A percentile compares a stretch with the other conserved stretches of the same genome.
Evolutionary conservation across 2,113 vertebrate genomes (phyloP).

Genomic region (Vimba vimba): DNA sequence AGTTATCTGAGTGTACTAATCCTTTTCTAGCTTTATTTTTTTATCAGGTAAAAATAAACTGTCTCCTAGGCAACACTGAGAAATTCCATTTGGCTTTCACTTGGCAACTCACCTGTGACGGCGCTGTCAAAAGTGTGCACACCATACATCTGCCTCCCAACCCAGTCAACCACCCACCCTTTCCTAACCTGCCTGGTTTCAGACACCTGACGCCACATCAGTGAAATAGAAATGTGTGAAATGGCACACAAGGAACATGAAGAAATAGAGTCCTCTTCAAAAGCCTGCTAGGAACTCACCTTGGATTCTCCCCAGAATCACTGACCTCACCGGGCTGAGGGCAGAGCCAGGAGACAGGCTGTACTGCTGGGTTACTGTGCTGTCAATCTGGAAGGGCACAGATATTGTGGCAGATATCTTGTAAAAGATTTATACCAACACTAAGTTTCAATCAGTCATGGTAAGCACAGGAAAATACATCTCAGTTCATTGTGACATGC

Average conservation of each 20-base stretch:
- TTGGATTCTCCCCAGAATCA: conserved; percentile 82
- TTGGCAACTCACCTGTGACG: conserved; percentile 53
- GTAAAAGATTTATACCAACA: conserved; percentile 32
- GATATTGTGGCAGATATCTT: not conserved
- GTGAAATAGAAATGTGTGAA: conserved; percentile 23
- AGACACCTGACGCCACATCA: conserved; percentile 23
- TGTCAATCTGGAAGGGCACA: conserved; percentile 77
- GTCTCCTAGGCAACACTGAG: conserved; percentile 55
- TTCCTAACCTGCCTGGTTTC: conserved; percentile 37
- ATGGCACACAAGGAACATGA: conserved; percentile 16
- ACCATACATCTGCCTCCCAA: conserved; percentile 24
- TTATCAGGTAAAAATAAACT: conserved; percentile 32
- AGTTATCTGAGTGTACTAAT: not conserved
- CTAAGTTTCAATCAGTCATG: not conserved
- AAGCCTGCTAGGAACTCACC: conserved; percentile 68
- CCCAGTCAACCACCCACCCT: conserved; percentile 37
- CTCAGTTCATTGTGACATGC: not conserved
- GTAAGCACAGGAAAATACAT: not conserved
- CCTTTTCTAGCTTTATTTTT: not conserved
- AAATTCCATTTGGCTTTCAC: conserved; percentile 56
- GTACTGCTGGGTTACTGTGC: conserved; percentile 76
- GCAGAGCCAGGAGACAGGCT: conserved; percentile 79
- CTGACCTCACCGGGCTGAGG: conserved; percentile 77
- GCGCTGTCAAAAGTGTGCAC: conserved; percentile 31
- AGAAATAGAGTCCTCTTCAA: conserved; percentile 13